Percentiles rank a stretch among this genome's conserved stretches.
Evolutionary conservation across 2,113 vertebrate species (phyloP).

Genomic region (Leptodactylus fuscus): DNA sequence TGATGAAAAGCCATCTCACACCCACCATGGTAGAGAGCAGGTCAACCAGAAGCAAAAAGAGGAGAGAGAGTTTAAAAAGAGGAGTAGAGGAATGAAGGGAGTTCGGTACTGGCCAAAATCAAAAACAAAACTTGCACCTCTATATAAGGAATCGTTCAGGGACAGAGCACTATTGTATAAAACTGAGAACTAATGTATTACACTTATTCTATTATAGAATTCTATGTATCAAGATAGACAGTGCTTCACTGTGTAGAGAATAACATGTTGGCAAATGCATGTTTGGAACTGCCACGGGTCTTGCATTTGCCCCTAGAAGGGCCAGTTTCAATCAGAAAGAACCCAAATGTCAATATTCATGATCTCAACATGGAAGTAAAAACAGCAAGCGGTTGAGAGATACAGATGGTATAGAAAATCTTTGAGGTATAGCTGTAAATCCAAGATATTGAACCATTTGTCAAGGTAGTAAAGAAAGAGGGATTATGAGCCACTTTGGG

Average conservation of each 20-base stretch:
- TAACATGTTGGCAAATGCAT: not conserved
- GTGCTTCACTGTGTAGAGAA: not conserved
- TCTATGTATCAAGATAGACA: not conserved
- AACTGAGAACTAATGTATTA: not conserved
- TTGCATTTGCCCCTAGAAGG: not conserved
- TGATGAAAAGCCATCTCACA: not conserved
- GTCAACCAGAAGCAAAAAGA: not conserved
- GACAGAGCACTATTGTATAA: not conserved
- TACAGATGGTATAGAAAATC: not conserved
- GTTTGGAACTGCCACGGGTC: not conserved
- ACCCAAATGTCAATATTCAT: not conserved
- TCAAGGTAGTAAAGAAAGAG: no score
- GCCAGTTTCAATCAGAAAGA: not conserved
- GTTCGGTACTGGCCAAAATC: not conserved
- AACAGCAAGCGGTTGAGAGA: not conserved
- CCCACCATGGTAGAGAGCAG: not conserved
- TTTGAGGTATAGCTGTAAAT: not conserved
- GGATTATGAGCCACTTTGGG: no score
- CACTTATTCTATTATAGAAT: not conserved
- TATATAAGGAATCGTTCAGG: constrained; percentile 5
- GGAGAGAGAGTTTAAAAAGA: not conserved
- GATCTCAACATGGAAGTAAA: not conserved
- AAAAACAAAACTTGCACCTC: not conserved
- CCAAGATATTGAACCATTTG: not conserved
- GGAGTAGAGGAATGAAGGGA: not conserved